Percentiles rank a stretch among this genome's conserved stretches.
phyloP scores from a whole-genome alignment of 2,113 vertebrate genomes.

The Motacilla tschutschensis region DNA sequence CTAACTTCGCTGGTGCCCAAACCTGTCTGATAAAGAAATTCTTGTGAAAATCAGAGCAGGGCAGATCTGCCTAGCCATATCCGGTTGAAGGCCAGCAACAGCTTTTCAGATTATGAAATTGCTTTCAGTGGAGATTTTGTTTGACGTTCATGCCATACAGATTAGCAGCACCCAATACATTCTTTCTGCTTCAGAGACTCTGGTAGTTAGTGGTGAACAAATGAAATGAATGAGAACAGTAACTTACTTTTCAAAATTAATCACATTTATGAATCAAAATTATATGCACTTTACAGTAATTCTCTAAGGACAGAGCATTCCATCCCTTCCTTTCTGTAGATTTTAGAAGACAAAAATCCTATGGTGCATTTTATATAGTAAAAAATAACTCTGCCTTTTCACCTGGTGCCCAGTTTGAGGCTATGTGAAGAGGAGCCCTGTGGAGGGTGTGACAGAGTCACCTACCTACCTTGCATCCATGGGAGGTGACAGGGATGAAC shows the following conservation, averaged over 20 bases:
- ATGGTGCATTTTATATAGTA: neutral
- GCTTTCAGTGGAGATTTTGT: constrained; percentile 56
- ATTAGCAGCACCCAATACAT: constrained; percentile 42
- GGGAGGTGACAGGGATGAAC: neutral
- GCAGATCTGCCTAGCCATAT: neutral
- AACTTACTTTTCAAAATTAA: constrained; percentile 13
- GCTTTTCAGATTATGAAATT: constrained; percentile 64
- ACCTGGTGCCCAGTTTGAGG: neutral
- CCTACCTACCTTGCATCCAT: neutral
- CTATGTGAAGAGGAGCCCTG: neutral
- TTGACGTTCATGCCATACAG: constrained; percentile 8
- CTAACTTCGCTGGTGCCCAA: neutral
- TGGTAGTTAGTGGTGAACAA: neutral
- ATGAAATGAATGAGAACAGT: neutral
- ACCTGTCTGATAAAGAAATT: neutral
- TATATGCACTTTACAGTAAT: neutral
- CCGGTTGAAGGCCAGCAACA: constrained; percentile 11
- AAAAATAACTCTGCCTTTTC: neutral
- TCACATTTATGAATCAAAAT: constrained; percentile 9
- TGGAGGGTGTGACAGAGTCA: neutral
- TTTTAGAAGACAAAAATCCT: neutral
- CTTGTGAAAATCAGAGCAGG: constrained; percentile 12
- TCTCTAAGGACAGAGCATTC: neutral
- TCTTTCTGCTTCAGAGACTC: constrained; percentile 1
- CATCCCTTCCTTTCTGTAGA: neutral